Conservation (phyloP, 2,888 invertebrate species). For the Drosophila neonasuta region DNA sequence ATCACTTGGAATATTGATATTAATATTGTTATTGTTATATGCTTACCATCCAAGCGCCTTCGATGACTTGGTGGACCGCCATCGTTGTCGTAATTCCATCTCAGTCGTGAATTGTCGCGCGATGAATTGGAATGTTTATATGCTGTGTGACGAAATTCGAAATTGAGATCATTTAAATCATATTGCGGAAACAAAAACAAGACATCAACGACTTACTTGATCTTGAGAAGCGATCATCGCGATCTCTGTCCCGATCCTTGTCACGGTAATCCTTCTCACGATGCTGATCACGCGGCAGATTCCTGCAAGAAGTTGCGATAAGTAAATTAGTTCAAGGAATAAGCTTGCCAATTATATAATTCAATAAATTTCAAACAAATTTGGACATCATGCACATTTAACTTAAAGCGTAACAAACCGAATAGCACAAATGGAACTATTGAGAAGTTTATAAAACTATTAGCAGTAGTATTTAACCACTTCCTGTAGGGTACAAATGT, state of each 20-base stretch:
- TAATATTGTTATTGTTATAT: neutral
- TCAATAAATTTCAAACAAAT: no score
- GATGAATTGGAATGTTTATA: slow-evolving; percentile 90
- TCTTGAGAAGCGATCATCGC: slow-evolving; percentile 83
- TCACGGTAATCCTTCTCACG: slow-evolving; percentile 83
- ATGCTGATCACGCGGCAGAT: slow-evolving; percentile 82
- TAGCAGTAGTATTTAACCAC: no score
- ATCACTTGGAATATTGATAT: neutral
- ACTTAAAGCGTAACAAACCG: no score
- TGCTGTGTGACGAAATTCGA: slow-evolving; percentile 79
- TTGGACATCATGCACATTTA: no score
- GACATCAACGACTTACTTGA: slow-evolving; percentile 74
- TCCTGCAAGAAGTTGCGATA: slow-evolving; percentile 59
- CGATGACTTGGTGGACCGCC: slow-evolving; percentile 80
- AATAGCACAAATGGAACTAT: no score
- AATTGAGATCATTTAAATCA: neutral
- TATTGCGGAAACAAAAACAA: neutral
- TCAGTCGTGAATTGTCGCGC: slow-evolving; percentile 83
- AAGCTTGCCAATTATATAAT: no score
- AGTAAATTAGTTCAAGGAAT: no score
- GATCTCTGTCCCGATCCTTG: slow-evolving; percentile 82
- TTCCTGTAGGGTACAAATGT: no score
- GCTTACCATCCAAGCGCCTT: slow-evolving; percentile 81
- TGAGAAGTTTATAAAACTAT: no score
- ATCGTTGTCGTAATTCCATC: slow-evolving; percentile 82